Evolutionary conservation across 2,113 vertebrate genomes (phyloP).

Genomic region (Electrona antarctica): DNA sequence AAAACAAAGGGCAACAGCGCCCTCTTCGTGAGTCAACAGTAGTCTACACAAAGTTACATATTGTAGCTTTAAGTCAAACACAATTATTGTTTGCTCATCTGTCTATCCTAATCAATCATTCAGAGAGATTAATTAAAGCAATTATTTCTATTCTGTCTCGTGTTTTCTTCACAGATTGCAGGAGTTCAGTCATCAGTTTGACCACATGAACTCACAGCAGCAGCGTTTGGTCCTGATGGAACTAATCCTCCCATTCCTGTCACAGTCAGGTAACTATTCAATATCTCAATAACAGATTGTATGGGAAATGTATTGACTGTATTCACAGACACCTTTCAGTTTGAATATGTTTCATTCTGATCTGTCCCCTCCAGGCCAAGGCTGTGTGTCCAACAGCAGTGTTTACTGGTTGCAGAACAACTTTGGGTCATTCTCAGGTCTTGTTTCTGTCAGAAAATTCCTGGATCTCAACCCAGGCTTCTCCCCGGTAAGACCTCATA

Average conservation of each 20-base stretch:
- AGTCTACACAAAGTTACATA: too few species aligned
- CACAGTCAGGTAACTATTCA: slow-evolving; percentile 26
- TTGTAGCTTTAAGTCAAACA: too few species aligned
- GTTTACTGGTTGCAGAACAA: slow-evolving; percentile 63
- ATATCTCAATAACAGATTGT: too few species aligned
- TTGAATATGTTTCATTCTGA: background rate
- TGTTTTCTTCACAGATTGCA: slow-evolving; percentile 11
- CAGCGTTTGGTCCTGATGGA: slow-evolving; percentile 11
- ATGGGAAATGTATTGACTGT: background rate
- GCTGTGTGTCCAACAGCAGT: slow-evolving; percentile 62
- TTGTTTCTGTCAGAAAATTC: slow-evolving; percentile 47
- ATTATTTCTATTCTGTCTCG: too few species aligned
- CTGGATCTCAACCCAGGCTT: slow-evolving; percentile 60
- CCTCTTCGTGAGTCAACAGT: too few species aligned
- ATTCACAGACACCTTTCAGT: background rate
- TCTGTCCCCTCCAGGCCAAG: slow-evolving; percentile 2
- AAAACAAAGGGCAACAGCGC: too few species aligned
- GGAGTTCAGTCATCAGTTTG: slow-evolving; percentile 13
- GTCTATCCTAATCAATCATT: too few species aligned
- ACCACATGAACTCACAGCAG: background rate
- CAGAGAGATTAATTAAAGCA: too few species aligned
- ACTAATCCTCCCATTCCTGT: slow-evolving; percentile 40
- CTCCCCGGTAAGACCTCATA: slow-evolving; percentile 59
- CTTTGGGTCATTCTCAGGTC: slow-evolving; percentile 59
- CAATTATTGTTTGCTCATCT: too few species aligned